Base-by-base conservation (phyloP, 1,140 invertebrate species). In the Coptotermes formosanus region DNA sequence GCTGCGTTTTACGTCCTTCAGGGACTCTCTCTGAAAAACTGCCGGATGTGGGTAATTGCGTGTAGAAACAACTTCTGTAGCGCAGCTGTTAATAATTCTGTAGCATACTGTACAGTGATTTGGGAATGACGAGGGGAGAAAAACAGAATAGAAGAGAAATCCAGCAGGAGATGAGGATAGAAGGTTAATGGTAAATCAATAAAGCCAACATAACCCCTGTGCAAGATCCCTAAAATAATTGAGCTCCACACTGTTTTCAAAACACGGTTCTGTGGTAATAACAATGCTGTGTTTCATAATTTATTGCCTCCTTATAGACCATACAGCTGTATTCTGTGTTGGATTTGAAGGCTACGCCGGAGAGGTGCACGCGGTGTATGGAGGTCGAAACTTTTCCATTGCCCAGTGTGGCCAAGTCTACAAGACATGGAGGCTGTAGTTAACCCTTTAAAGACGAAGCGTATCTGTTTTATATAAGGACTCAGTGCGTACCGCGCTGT, bases 151-250 rank as follows among this genome's bases (percentile, higher is more conserved):
- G 4, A n/a, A 6, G 64, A 75, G 64, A 75, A 30, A 30, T 75
- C 2, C 25, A 30, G 64, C 3, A 25, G n/a, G 64, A 75, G 14
- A 14, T 75, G 64, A 75, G 64, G 64, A 25, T 16, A 25, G 64
- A 30, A 75, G 64, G 64, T 75, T 75, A 75, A 75, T 75, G 64
- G 25, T 30, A 75, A 75, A 75, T 75, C 64, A 25, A 75, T 75
- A 75, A 30, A 75, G 64, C 64, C 25, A 16, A 30, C 64, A 75
- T 30, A 30, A 75, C 64, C 38, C 64, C 25, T n/a, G 30, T 44
- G 25, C 45, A 83, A 83, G 82, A 38, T 19, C 82, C 32, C 8
- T 32, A 82, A 82, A 32, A 9, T 82, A 32, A 45, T n/a, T 43
- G 82, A 82, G 32, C 23, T 83, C 64, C n/a, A 1, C 64, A 75